These are phyloP conservation scores for Notoglanidium macrostoma DNA, from an alignment of 2,797 vertebrate species.

Conservation along the genomic window DNA sequence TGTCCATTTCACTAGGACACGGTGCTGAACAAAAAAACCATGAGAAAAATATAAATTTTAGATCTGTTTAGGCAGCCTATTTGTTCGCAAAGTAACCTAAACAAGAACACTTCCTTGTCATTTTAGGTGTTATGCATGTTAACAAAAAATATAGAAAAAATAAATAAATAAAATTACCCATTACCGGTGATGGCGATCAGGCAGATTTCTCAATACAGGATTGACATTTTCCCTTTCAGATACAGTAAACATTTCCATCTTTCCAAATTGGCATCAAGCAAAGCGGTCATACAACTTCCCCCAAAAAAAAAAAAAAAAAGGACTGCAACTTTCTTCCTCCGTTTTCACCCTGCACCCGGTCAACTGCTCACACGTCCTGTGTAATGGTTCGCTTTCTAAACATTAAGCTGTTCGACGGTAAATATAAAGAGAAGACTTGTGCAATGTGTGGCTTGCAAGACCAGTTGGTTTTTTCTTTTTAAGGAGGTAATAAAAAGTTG, in stretches of 20 bases:
- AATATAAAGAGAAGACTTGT: neutral
- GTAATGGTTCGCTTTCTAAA: neutral
- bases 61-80: neutral
- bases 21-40: neutral
- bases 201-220: neutral
- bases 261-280: neutral
- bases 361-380: neutral
- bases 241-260: neutral
- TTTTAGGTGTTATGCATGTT: neutral
- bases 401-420: neutral
- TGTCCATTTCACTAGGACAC: neutral
- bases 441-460: neutral
- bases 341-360: neutral
- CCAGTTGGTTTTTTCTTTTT: neutral
- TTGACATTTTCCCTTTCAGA: neutral
- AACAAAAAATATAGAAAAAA: too few species aligned
- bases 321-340: neutral
- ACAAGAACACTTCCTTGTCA: neutral
- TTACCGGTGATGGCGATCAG: neutral
- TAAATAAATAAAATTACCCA: too few species aligned
- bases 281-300: neutral
- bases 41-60: neutral
- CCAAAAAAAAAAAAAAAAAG: neutral
- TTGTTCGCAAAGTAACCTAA: neutral
- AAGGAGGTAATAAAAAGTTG: constrained; percentile 3